These are phyloP conservation scores for Malurus alboscapulatus DNA, from an alignment of 2,113 vertebrate genomes.

Conservation along the genomic window DNA sequence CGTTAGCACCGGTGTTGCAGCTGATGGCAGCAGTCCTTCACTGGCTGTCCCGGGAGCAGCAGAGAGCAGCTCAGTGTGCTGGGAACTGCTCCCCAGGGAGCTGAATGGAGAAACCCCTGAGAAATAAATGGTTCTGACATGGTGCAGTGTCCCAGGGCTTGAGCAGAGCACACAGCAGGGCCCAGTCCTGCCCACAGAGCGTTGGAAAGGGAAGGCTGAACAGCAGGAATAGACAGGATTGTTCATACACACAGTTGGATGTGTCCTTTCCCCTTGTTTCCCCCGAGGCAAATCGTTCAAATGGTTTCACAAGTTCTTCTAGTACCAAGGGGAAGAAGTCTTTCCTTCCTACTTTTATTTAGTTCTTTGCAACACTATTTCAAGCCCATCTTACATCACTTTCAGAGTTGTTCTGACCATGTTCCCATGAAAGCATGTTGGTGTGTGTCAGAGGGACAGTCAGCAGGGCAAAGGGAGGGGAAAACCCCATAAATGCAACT, in stretches of 20 bases:
- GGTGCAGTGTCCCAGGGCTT: rapidly evolving
- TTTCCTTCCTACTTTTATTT: background rate
- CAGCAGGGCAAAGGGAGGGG: background rate
- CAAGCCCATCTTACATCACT: rapidly evolving
- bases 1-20: background rate
- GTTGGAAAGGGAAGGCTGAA: rapidly evolving
- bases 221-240: background rate
- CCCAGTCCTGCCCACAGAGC: background rate
- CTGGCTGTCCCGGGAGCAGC: rapidly evolving
- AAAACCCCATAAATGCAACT: background rate
- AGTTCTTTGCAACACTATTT: background rate
- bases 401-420: background rate
- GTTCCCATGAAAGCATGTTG: background rate
- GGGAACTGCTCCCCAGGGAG: background rate
- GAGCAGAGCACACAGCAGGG: background rate
- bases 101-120: background rate
- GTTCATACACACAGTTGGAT: rapidly evolving
- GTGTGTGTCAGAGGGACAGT: background rate
- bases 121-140: background rate
- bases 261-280: background rate
- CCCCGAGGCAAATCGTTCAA: background rate
- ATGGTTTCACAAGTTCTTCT: background rate
- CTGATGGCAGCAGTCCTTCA: rapidly evolving
- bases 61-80: rapidly evolving
- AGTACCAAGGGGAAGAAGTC: background rate